Conservation (phyloP, 2,113 vertebrate species). For the Notarius lentiginosus region DNA sequence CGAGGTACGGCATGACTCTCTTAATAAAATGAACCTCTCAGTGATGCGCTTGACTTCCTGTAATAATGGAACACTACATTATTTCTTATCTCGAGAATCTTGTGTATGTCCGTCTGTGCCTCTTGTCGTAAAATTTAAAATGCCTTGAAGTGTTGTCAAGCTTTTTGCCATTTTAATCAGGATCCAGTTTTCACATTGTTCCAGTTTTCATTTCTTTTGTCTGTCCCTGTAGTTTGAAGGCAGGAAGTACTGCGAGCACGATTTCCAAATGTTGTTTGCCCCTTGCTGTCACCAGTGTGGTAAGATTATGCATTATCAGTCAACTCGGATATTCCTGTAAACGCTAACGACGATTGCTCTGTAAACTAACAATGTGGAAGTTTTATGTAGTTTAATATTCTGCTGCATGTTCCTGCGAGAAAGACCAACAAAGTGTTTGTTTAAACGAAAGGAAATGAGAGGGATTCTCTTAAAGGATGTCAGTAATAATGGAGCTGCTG, state of each 20-base stretch:
- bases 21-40: neutral
- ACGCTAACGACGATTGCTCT: neutral
- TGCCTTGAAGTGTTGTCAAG: neutral
- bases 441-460: neutral
- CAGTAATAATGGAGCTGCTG: too few relatives aligned
- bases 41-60: neutral
- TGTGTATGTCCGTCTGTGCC: neutral
- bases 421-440: neutral
- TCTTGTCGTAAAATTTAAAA: neutral
- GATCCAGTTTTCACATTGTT: neutral
- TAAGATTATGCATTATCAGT: conserved; percentile 72
- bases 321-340: neutral
- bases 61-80: neutral
- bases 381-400: neutral
- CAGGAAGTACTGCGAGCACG: conserved; percentile 98
- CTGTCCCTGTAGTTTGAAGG: conserved; percentile 87
- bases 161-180: neutral
- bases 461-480: too few relatives aligned
- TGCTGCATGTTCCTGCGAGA: neutral
- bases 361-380: neutral
- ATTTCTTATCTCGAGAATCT: neutral
- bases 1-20: conserved; percentile 76
- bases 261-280: conserved; percentile 98
- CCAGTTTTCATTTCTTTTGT: neutral
- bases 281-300: conserved; percentile 97